Evolutionary conservation across 2,113 vertebrate species (phyloP), one percentile per base, ranked within the genome.

Genomic region (Saccopteryx leptura): DNA sequence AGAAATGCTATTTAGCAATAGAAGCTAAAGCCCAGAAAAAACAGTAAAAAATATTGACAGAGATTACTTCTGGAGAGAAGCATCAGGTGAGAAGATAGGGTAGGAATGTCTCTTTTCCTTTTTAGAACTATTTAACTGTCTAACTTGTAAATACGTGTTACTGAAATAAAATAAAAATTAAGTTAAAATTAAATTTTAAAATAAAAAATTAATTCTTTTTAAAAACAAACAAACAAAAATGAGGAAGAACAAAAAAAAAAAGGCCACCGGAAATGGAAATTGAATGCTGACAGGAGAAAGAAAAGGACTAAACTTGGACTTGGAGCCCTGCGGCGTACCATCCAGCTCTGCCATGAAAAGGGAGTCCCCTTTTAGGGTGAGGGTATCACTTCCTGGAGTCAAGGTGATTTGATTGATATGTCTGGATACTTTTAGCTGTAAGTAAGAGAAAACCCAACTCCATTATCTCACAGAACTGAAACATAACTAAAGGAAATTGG

Each of bases 161-260:
- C 39, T 90, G 56, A 91, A 92, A 88, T 95, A 94, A 96, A 97
- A 80, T 79, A 21, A 90, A 95, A 90, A 58, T 56, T 72, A 87
- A 74, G 14, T 79, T 91, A 26, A 92, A 94, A 84, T 71, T 79
- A 83, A 92, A 96, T 15, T 87, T 88, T 26, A 76, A 90, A 86
- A 54, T 71, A 88, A 10, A 10, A 74, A 88, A 60, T 85, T 33
- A 74, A 86, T 96, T 93, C 14, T 68, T 18, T 31, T 71, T 63
- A 3, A 63, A 56, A 74, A 66, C 46, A 81, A 54, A 56, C 28
- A 3, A 63, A 56, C 63, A 66, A 54, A 81, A 54, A 56, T 33
- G 17, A 69, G 4, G 31, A 80, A 28, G 4, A 80, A 83, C 18
- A 86, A 63, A 63, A 58, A 63, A 63, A 58, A 11, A 88, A 96